Evolutionary conservation across 2,888 invertebrate species (phyloP).

Genomic region (Ernsta delagoae): DNA sequence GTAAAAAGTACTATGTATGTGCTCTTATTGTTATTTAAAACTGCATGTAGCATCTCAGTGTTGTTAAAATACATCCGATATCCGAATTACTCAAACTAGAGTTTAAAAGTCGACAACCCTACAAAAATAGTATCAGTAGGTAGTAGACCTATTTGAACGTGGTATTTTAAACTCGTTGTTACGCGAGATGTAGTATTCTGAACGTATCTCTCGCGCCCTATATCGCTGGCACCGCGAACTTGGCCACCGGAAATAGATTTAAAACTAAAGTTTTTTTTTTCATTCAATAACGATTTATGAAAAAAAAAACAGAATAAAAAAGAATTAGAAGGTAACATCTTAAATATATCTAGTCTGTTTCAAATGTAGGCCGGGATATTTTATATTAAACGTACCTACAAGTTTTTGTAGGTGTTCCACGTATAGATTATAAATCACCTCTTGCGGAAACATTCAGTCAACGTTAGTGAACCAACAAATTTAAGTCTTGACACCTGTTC

Average conservation of each 20-base stretch:
- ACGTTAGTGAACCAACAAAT: background rate
- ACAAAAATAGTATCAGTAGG: conserved; percentile 6
- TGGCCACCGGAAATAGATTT: conserved; percentile 23
- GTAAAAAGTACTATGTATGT: too few species aligned
- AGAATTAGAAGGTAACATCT: too few species aligned
- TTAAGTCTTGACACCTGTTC: conserved; percentile 18
- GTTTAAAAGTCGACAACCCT: conserved; percentile 13
- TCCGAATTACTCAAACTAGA: too few species aligned
- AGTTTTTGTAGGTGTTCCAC: background rate
- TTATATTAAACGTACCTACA: too few species aligned
- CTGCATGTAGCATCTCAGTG: too few species aligned
- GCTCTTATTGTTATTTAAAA: too few species aligned
- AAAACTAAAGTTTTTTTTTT: too few species aligned
- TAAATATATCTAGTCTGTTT: too few species aligned
- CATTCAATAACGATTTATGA: too few species aligned
- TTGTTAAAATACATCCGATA: too few species aligned
- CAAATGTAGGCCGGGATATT: too few species aligned
- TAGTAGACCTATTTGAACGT: conserved; percentile 22
- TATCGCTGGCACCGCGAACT: conserved; percentile 18
- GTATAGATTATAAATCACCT: background rate
- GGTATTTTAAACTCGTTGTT: conserved; percentile 30
- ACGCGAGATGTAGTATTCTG: conserved; percentile 17
- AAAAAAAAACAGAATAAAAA: too few species aligned
- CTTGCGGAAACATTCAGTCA: background rate
- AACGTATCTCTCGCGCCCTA: conserved; percentile 20